A percentile compares a stretch with the other conserved stretches of the same genome.
phyloP scores from a whole-genome alignment of 2,888 invertebrate genomes.

The Rhopalosiphum nymphaeae region DNA sequence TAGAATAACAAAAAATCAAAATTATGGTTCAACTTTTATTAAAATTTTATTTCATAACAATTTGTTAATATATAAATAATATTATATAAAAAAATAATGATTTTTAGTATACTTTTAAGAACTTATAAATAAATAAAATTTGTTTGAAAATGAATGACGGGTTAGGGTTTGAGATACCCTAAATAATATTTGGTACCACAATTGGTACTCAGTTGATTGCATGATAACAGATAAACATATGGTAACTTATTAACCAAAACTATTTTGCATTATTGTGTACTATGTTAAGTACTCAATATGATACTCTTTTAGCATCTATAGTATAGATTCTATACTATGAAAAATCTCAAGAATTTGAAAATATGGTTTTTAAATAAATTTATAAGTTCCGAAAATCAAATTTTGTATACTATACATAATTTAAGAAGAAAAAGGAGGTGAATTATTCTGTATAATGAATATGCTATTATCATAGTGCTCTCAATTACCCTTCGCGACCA shows the following conservation, averaged over 20 bases:
- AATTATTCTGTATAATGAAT: no score
- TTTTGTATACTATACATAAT: no score
- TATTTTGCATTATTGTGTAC: background rate
- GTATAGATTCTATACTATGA: no score
- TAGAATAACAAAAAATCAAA: background rate
- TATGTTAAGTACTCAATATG: background rate
- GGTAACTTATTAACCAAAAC: background rate
- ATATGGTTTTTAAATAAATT: no score
- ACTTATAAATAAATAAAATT: background rate
- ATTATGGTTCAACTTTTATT: background rate
- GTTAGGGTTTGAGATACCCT: constrained; percentile 6
- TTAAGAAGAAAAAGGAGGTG: no score
- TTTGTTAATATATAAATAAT: background rate
- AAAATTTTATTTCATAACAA: constrained; percentile 12
- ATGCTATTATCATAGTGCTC: background rate
- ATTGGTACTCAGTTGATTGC: background rate
- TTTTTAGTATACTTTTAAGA: background rate
- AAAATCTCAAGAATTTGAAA: no score
- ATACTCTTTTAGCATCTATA: no score
- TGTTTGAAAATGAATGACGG: background rate
- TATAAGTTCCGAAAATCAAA: no score
- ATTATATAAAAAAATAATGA: background rate
- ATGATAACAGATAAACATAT: constrained; percentile 3
- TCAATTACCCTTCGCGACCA: background rate
- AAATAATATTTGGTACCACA: background rate